phyloP scores from a whole-genome alignment of 2,888 invertebrate species.

The Unio delphinus region DNA sequence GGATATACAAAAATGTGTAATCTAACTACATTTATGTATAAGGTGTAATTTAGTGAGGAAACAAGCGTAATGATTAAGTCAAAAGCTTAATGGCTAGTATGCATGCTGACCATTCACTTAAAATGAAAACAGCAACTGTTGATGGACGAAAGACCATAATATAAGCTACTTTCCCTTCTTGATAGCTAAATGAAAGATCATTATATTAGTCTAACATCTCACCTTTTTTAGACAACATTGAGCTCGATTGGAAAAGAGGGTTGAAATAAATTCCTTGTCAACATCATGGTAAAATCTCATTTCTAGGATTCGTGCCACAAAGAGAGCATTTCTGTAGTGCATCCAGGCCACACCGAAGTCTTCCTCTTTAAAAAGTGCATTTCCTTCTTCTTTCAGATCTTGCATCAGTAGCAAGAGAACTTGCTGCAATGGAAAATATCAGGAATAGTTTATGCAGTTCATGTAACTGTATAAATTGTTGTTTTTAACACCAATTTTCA shows the following conservation, averaged over 20 bases:
- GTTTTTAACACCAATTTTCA: too few species aligned
- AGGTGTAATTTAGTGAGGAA: too few species aligned
- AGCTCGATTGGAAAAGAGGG: conserved; percentile 60
- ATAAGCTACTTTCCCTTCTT: background rate
- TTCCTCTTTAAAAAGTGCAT: conserved; percentile 55
- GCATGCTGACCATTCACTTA: too few species aligned
- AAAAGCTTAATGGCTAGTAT: too few species aligned
- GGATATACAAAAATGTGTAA: too few species aligned
- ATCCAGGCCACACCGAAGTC: conserved; percentile 53
- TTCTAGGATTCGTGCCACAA: conserved; percentile 53
- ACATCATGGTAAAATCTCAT: conserved; percentile 50
- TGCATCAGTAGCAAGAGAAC: conserved; percentile 47
- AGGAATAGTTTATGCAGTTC: background rate
- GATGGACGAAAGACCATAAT: too few species aligned
- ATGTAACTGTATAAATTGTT: too few species aligned
- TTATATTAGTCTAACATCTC: conserved; percentile 11
- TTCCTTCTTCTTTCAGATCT: conserved; percentile 64
- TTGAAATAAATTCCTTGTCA: conserved; percentile 57
- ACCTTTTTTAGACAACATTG: conserved; percentile 63
- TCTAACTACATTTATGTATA: too few species aligned
- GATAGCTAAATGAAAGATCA: background rate
- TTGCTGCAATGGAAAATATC: conserved; percentile 35
- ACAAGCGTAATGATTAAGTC: too few species aligned
- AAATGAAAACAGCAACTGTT: too few species aligned
- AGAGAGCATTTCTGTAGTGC: conserved; percentile 57